Conservation (phyloP, 2,797 vertebrate genomes). For the Picus viridis region DNA sequence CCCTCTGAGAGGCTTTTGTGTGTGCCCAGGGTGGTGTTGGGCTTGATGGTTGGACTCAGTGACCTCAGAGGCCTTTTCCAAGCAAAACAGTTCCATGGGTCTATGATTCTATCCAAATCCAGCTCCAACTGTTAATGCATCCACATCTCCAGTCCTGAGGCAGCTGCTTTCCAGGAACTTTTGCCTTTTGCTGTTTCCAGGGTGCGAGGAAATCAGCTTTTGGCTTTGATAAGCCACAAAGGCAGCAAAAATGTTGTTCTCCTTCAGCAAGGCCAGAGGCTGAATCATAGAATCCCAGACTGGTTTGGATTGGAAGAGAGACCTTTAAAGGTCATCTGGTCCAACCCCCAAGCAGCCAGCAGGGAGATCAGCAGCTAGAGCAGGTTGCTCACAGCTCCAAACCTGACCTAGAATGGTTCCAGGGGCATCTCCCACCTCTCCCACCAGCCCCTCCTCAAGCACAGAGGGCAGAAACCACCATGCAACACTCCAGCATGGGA, state of each 20-base stretch:
- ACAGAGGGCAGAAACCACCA: background rate
- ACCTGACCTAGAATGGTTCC: no score
- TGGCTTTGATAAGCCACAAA: background rate
- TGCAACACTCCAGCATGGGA: background rate
- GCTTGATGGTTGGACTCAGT: no score
- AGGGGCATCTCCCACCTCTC: no score
- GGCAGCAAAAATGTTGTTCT: background rate
- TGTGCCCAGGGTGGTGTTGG: background rate
- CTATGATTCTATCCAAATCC: background rate
- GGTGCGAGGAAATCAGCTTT: background rate
- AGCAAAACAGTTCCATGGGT: no score
- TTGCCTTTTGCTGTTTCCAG: background rate
- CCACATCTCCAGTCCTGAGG: background rate
- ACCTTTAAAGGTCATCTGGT: no score
- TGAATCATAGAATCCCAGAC: no score
- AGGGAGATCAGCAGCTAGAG: no score
- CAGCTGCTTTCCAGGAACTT: background rate
- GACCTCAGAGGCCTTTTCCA: no score
- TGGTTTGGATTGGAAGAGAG: no score
- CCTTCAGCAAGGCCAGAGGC: background rate
- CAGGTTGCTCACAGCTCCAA: no score
- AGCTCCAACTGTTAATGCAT: fast-evolving
- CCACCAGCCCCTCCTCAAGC: background rate
- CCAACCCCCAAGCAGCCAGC: no score
- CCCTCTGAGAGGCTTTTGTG: background rate